A percentile compares a stretch with the other conserved stretches of the same genome.
phyloP scores from a whole-genome alignment of 2,888 invertebrate genomes.

The Elysia crispata region DNA sequence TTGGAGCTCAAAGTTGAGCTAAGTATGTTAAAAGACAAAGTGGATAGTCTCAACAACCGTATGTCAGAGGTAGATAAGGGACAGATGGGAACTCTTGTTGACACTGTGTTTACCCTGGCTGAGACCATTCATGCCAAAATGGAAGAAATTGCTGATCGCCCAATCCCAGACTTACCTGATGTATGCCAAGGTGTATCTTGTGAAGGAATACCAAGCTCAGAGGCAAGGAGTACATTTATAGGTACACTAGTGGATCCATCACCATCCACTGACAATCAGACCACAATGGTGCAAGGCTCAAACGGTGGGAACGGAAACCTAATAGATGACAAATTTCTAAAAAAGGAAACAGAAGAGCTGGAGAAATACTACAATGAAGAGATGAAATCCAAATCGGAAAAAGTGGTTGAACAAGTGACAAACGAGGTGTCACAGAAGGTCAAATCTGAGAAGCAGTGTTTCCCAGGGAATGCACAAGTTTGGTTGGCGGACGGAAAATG shows the following conservation, averaged over 20 bases:
- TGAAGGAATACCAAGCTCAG: not conserved
- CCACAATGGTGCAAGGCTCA: not conserved
- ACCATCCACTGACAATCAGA: not conserved
- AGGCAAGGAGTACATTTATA: not conserved
- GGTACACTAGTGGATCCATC: not conserved
- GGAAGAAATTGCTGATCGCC: slow-evolving; percentile 44
- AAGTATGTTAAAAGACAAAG: slow-evolving; percentile 21
- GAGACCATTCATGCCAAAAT: slow-evolving; percentile 40
- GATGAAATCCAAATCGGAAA: slow-evolving; percentile 2
- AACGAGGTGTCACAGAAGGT: slow-evolving; percentile 25
- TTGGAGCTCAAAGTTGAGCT: slow-evolving; percentile 26
- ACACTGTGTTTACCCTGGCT: slow-evolving; percentile 41
- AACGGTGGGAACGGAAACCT: not conserved
- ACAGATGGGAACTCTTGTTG: slow-evolving; percentile 37
- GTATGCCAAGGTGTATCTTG: not conserved
- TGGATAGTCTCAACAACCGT: slow-evolving; percentile 42
- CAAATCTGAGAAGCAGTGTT: slow-evolving; percentile 32
- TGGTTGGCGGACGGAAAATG: slow-evolving; percentile 17
- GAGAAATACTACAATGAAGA: slow-evolving; percentile 29
- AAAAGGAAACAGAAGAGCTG: not conserved
- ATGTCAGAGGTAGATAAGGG: slow-evolving; percentile 34
- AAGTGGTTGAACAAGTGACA: slow-evolving; percentile 30
- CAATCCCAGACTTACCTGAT: slow-evolving; percentile 18
- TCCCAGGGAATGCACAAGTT: slow-evolving; percentile 33
- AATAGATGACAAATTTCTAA: not conserved